Percentiles rank a stretch among this genome's conserved stretches.
Evolutionary conservation across 2,797 vertebrate genomes (phyloP).

Genomic region (Squalus acanthias): DNA sequence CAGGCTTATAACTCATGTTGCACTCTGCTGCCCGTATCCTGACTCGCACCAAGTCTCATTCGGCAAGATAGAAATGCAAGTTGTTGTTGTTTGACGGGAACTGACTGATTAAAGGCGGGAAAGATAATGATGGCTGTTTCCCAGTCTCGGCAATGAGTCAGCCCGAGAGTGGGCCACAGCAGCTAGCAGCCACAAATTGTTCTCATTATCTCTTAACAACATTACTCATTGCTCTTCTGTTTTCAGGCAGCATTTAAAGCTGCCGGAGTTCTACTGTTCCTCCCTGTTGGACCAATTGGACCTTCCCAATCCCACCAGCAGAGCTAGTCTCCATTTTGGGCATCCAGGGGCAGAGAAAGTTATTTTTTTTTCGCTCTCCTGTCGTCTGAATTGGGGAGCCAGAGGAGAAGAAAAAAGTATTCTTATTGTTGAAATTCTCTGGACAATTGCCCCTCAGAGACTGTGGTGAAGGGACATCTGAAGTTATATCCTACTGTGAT

Average conservation of each 20-base stretch:
- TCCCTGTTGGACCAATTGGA: not conserved
- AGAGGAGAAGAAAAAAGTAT: not conserved
- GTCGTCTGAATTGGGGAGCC: not conserved
- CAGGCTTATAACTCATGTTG: not conserved
- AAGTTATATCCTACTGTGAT: too few species aligned
- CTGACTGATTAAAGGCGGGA: not conserved
- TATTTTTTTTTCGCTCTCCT: not conserved
- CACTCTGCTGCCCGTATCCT: too few species aligned
- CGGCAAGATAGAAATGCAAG: not conserved
- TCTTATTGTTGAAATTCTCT: not conserved
- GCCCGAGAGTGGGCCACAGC: not conserved
- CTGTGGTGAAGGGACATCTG: too few species aligned
- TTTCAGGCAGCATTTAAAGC: not conserved
- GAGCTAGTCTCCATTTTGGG: not conserved
- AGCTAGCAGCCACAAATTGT: not conserved
- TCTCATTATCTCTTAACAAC: not conserved
- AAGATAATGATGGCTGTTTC: not conserved
- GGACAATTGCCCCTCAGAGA: too few species aligned
- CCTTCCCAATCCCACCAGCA: not conserved
- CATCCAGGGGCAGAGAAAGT: not conserved
- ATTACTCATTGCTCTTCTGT: not conserved
- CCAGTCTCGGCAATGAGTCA: not conserved
- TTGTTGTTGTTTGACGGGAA: not conserved
- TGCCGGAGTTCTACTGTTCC: not conserved
- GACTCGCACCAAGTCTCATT: too few species aligned